A percentile compares a stretch with the other conserved stretches of the same genome.
These are phyloP conservation scores for Syngnathus floridae DNA, from an alignment of 2,113 vertebrate genomes.

Conservation along the genomic window DNA sequence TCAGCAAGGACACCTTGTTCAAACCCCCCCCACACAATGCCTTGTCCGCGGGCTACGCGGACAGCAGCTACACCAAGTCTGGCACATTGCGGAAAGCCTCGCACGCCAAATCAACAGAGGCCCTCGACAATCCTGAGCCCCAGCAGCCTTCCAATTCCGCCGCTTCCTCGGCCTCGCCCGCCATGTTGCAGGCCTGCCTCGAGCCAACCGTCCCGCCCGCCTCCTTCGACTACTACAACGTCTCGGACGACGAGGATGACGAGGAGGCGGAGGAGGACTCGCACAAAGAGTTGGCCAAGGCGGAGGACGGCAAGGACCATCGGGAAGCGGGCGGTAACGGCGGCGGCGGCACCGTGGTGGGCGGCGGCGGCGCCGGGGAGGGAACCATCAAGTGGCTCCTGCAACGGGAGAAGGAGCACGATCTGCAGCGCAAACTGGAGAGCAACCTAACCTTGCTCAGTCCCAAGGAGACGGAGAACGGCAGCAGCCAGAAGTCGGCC, in stretches of 20 bases:
- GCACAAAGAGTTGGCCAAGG: slow-evolving; percentile 78
- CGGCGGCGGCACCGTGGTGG: slow-evolving; percentile 79
- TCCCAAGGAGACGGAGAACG: slow-evolving; percentile 91
- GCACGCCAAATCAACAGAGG: slow-evolving; percentile 84
- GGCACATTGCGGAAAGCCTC: slow-evolving; percentile 89
- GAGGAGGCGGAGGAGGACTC: slow-evolving; percentile 80
- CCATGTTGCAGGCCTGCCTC: slow-evolving; percentile 74
- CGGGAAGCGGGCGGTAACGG: slow-evolving; percentile 75
- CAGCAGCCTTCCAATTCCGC: slow-evolving; percentile 82
- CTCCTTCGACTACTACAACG: slow-evolving; percentile 97
- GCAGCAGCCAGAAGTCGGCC: slow-evolving; percentile 88
- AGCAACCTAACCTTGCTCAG: slow-evolving; percentile 93
- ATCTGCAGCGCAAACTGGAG: slow-evolving; percentile 94
- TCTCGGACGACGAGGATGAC: slow-evolving; percentile 88
- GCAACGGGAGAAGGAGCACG: slow-evolving; percentile 91
- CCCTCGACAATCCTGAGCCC: slow-evolving; percentile 86
- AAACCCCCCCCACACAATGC: slow-evolving; percentile 93
- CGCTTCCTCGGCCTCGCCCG: slow-evolving; percentile 74
- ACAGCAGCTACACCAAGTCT: slow-evolving; percentile 86
- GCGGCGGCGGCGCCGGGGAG: slow-evolving; percentile 77
- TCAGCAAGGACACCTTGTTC: slow-evolving; percentile 98
- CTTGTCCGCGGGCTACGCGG: slow-evolving; percentile 82
- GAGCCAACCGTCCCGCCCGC: slow-evolving; percentile 78
- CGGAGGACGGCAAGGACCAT: slow-evolving; percentile 68
- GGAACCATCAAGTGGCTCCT: slow-evolving; percentile 98